phyloP scores from a whole-genome alignment of 2,797 vertebrate species.

The Lemur catta region DNA sequence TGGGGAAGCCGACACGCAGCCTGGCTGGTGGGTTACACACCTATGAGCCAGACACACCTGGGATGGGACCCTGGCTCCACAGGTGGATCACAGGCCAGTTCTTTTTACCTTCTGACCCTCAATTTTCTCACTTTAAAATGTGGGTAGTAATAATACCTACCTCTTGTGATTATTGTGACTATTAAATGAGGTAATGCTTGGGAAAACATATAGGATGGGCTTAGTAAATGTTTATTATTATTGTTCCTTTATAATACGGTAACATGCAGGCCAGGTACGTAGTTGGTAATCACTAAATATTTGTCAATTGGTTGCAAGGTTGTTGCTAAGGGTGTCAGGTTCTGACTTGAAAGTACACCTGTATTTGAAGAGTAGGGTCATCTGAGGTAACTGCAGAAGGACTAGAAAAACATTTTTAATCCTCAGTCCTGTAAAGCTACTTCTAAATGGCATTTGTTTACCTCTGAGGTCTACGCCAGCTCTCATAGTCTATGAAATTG shows the following conservation, averaged over 20 bases:
- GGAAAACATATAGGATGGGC: not conserved
- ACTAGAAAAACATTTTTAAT: conserved; percentile 34
- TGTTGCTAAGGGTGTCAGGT: not conserved
- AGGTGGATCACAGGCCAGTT: not conserved
- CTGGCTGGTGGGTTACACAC: fast-evolving
- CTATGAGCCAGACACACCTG: not conserved
- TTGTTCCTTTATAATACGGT: not conserved
- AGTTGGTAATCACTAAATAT: not conserved
- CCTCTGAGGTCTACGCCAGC: not conserved
- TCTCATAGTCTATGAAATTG: not conserved
- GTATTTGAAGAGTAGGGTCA: not conserved
- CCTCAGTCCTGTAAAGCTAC: not conserved
- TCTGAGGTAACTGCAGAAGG: not conserved
- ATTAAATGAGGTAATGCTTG: not conserved
- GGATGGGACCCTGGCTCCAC: not conserved
- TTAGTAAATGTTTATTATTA: not conserved
- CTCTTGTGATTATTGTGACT: not conserved
- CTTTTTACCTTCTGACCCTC: not conserved
- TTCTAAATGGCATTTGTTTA: conserved; percentile 1
- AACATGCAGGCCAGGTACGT: not conserved
- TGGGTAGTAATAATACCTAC: not conserved
- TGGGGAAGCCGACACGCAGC: not conserved
- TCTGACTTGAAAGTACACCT: not conserved
- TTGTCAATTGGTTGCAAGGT: not conserved
- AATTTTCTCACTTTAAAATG: not conserved